Evolutionary conservation across 2,113 vertebrate species (phyloP).

Genomic region (Lepus americanus): DNA sequence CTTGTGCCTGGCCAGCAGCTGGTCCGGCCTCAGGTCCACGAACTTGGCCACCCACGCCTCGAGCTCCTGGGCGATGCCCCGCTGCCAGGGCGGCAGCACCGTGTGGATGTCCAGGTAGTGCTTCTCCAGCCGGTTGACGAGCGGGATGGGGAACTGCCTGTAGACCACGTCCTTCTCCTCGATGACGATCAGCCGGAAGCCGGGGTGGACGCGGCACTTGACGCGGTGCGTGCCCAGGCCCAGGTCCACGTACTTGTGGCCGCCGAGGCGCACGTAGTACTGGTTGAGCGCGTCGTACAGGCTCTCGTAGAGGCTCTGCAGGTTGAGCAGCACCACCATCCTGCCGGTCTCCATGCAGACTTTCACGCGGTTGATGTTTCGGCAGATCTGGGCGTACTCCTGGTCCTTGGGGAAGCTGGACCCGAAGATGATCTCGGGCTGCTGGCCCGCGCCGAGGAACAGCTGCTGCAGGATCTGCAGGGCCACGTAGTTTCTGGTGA

Average conservation of each 20-base stretch:
- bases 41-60: constrained; percentile 90
- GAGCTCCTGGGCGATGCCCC: constrained; percentile 87
- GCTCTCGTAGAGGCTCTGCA: constrained; percentile 98
- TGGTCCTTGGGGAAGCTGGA: constrained; percentile 98
- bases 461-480: constrained; percentile 95
- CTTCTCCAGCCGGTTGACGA: constrained; percentile 98
- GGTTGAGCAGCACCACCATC: constrained; percentile 94
- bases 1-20: constrained; percentile 72
- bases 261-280: constrained; percentile 96
- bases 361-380: constrained; percentile 97
- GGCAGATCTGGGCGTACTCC: constrained; percentile 96
- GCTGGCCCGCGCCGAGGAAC: constrained; percentile 88
- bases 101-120: constrained; percentile 96
- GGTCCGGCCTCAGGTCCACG: constrained; percentile 60
- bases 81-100: constrained; percentile 90
- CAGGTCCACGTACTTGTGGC: constrained; percentile 97
- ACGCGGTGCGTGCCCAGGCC: constrained; percentile 97
- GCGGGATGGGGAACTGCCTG: constrained; percentile 94
- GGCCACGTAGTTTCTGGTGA: constrained; percentile 96
- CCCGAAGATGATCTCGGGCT: constrained; percentile 97
- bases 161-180: constrained; percentile 96
- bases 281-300: constrained; percentile 98
- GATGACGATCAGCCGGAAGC: constrained; percentile 95
- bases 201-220: constrained; percentile 95
- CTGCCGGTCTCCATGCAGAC: constrained; percentile 98